A percentile compares a stretch with the other conserved stretches of the same genome.
These are phyloP conservation scores for Cynaeus angustus DNA, from an alignment of 2,888 invertebrate species.

Conservation along the genomic window DNA sequence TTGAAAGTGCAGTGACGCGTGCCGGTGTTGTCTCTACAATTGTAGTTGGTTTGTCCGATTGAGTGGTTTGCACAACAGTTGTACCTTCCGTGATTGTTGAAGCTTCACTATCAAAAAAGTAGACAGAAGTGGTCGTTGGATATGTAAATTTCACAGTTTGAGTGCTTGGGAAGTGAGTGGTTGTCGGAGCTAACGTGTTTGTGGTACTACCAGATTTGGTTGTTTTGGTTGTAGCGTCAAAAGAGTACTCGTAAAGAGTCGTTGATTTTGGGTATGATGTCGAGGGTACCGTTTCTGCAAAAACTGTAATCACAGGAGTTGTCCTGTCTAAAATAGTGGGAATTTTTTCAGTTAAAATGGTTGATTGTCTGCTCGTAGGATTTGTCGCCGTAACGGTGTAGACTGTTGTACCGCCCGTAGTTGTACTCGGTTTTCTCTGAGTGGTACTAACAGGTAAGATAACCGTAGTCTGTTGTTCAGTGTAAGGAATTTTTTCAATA, in stretches of 20 bases:
- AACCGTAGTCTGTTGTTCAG: constrained; percentile 18
- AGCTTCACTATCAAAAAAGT: constrained; percentile 7
- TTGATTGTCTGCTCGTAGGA: constrained; percentile 3
- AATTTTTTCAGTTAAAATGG: not conserved
- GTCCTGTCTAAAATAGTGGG: constrained; percentile 7
- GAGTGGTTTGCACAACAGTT: not conserved
- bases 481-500: constrained; percentile 26
- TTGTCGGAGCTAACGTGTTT: constrained; percentile 7
- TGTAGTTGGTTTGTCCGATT: not conserved
- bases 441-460: not conserved
- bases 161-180: not conserved
- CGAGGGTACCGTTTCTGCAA: constrained; percentile 3
- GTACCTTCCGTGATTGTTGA: constrained; percentile 3
- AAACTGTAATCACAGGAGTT: constrained; percentile 1
- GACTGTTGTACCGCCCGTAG: not conserved
- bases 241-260: constrained; percentile 10
- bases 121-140: constrained; percentile 12
- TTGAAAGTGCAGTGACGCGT: not conserved
- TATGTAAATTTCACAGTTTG: constrained; percentile 12
- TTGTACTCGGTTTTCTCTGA: not conserved
- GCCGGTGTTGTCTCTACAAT: not conserved
- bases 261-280: constrained; percentile 16
- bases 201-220: constrained; percentile 3
- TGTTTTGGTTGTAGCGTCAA: constrained; percentile 15
- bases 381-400: constrained; percentile 2